Evolutionary conservation across 2,888 invertebrate species (phyloP).

Genomic region (Synanthedon andrenaeformis): DNA sequence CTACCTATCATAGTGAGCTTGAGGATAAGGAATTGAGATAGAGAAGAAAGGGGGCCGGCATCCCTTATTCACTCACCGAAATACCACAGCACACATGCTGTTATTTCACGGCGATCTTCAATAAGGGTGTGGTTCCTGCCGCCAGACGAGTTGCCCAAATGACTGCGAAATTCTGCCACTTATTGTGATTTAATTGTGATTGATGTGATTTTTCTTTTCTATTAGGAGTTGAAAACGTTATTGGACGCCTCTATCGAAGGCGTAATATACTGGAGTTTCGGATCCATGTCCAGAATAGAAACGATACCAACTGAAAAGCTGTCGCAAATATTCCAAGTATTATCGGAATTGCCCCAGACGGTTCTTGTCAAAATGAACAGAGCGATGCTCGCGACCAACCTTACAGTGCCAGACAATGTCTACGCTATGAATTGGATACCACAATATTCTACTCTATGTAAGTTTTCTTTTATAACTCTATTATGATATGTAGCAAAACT

Average conservation of each 20-base stretch:
- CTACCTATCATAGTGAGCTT: no score
- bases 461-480: constrained; percentile 18
- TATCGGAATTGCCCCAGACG: constrained; percentile 62
- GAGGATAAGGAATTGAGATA: no score
- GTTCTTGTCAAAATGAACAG: constrained; percentile 68
- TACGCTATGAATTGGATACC: constrained; percentile 67
- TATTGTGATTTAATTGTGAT: not conserved
- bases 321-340: constrained; percentile 55
- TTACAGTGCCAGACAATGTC: constrained; percentile 60
- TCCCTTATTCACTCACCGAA: no score
- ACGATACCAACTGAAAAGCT: constrained; percentile 58
- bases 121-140: not conserved
- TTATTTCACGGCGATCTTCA: no score
- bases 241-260: constrained; percentile 58
- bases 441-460: constrained; percentile 66
- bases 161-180: not conserved
- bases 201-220: not conserved
- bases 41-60: no score
- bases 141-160: not conserved
- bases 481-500: not conserved
- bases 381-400: constrained; percentile 48
- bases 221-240: constrained; percentile 48
- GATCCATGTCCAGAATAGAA: constrained; percentile 70
- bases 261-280: constrained; percentile 71
- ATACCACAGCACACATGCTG: no score